phyloP scores from a whole-genome alignment of 2,113 vertebrate species.

The Sander vitreus region DNA sequence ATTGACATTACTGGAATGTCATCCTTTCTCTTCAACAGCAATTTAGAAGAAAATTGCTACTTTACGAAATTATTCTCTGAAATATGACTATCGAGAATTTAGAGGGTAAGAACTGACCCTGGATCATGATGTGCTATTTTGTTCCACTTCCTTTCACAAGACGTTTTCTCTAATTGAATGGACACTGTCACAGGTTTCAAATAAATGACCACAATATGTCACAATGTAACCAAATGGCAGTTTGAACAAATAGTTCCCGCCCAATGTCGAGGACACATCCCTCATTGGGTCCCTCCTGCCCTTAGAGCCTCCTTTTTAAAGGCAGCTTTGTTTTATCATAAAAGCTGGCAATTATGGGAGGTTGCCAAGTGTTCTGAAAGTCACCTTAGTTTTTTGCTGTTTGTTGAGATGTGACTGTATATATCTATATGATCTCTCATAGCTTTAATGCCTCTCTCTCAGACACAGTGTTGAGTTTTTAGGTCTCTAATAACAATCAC shows the following conservation, averaged over 20 bases:
- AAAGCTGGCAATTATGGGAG: constrained; percentile 75
- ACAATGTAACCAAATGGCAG: constrained; percentile 57
- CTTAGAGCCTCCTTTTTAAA: constrained; percentile 65
- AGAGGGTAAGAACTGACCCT: constrained; percentile 48
- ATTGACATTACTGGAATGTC: constrained; percentile 54
- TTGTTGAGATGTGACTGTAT: constrained; percentile 55
- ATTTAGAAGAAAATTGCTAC: constrained; percentile 42
- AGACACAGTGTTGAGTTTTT: constrained; percentile 12
- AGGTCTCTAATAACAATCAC: constrained; percentile 29
- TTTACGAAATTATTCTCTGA: constrained; percentile 49
- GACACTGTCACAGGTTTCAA: constrained; percentile 59
- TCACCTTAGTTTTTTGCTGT: constrained; percentile 75
- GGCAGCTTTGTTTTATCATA: constrained; percentile 69
- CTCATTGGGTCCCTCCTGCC: constrained; percentile 58
- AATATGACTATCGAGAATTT: constrained; percentile 55
- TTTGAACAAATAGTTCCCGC: constrained; percentile 67
- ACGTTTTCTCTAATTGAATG: constrained; percentile 66
- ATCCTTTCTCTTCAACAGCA: constrained; percentile 37
- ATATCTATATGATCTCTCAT: constrained; percentile 30
- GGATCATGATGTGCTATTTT: constrained; percentile 54
- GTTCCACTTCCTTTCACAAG: constrained; percentile 59
- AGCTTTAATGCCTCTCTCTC: constrained; percentile 34
- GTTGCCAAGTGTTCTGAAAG: constrained; percentile 82
- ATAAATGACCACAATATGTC: constrained; percentile 59
- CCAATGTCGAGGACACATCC: constrained; percentile 62